These are phyloP conservation scores for Nyctibius bracteatus DNA, from an alignment of 2,113 vertebrate genomes.

Conservation along the genomic window DNA sequence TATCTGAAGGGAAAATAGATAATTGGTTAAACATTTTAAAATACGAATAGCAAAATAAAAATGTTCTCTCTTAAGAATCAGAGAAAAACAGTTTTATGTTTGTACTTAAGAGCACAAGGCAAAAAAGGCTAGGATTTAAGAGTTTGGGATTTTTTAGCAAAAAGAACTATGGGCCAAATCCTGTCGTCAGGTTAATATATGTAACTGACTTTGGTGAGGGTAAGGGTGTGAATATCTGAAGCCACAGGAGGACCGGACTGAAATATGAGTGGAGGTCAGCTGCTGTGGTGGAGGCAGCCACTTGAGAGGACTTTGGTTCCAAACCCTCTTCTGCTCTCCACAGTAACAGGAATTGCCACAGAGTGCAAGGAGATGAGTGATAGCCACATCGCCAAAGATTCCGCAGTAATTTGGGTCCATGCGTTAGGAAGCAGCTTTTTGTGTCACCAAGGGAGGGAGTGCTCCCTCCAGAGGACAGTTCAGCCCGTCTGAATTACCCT, in stretches of 20 bases:
- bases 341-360: not conserved
- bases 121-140: not conserved
- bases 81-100: not conserved
- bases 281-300: not conserved
- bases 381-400: rapidly evolving
- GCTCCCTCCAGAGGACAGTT: not conserved
- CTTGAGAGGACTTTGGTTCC: not conserved
- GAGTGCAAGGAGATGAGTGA: not conserved
- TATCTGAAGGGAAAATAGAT: not conserved
- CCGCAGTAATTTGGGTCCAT: rapidly evolving
- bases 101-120: not conserved
- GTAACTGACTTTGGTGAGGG: not conserved
- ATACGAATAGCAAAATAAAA: not conserved
- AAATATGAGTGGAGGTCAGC: not conserved
- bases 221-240: not conserved
- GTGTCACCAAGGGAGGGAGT: not conserved
- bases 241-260: not conserved
- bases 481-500: not conserved
- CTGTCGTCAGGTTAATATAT: not conserved
- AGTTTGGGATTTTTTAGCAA: not conserved
- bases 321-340: not conserved
- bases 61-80: not conserved
- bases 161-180: not conserved
- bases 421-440: not conserved
- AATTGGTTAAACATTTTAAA: not conserved